Evolutionary conservation across 2,797 vertebrate genomes (phyloP), one percentile per base, ranked within the genome.

Genomic region (Aphelocoma californica): DNA sequence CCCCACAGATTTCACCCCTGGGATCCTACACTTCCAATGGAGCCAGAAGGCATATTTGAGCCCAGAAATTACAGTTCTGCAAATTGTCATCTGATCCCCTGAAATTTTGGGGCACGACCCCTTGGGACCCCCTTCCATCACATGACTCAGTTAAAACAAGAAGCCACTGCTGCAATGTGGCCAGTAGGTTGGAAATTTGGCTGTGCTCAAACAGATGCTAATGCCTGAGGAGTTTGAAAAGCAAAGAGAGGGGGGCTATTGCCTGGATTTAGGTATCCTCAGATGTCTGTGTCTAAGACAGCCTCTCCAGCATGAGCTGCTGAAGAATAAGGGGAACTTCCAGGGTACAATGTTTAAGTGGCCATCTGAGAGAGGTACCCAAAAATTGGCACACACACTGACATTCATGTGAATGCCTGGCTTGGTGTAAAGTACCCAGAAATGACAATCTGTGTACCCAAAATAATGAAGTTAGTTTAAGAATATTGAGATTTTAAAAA

Each of bases 331-430:
- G 17, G 58, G 36, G 44, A 57, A 29, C 4, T 65, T 74, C 16
- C 18, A 62, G 36, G 12, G 3, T 38, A 18, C 10, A 45, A 0
- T 14, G 6, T 53, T 92, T 25, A 79, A 54, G 19, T 23, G 62
- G 14, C 29, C 5, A 1, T 32, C 20, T 2, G 4, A 62, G 29
- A 38, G 13, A 66, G 9, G 36, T 29, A 31, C 12, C 36, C 1
- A 0, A 82, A 91, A 88, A 36, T 8, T 64, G 8, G n/a, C 48
- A 48, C 12, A 28, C 0, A 2, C 24, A 32, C 26, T 38, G 40
- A 83, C 29, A 62, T 48, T 45, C 28, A 23, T 67, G 26, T 73
- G 34, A 72, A 75, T 47, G 10, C 16, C 31, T 88, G 40, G 9
- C 29, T 60, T 47, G 7, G 15, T 50, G 9, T 73, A 32, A 88